Conservation (phyloP, 2,797 vertebrate species). For the Sciurus vulgaris region DNA sequence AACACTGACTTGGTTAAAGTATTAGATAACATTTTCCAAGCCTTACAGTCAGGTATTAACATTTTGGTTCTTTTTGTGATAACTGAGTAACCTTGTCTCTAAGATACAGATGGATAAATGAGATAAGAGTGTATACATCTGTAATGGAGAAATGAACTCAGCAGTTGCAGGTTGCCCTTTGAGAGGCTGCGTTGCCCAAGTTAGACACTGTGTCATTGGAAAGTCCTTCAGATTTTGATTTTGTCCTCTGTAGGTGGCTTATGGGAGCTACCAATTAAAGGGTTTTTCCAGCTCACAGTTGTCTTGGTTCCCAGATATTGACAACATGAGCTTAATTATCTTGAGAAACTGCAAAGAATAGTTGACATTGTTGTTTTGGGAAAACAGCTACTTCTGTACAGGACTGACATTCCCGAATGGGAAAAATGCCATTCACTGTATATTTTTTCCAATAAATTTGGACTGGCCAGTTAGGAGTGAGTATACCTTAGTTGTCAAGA, state of each 20-base stretch:
- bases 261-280: neutral
- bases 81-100: neutral
- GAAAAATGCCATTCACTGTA: neutral
- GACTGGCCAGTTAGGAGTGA: neutral
- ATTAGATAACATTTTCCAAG: neutral
- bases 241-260: neutral
- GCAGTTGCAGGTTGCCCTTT: neutral
- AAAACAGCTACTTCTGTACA: neutral
- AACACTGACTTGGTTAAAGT: neutral
- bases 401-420: neutral
- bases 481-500: neutral
- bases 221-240: neutral
- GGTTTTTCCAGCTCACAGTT: neutral
- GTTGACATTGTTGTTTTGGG: neutral
- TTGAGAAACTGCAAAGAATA: neutral
- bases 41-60: neutral
- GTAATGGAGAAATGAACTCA: neutral
- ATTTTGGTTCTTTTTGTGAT: neutral
- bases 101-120: neutral
- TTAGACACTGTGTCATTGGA: neutral
- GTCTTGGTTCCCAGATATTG: neutral
- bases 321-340: constrained; percentile 5
- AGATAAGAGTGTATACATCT: neutral
- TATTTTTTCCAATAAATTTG: constrained; percentile 5
- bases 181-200: neutral